These are phyloP conservation scores for Podiceps cristatus DNA, from an alignment of 2,113 vertebrate species.

Conservation along the genomic window DNA sequence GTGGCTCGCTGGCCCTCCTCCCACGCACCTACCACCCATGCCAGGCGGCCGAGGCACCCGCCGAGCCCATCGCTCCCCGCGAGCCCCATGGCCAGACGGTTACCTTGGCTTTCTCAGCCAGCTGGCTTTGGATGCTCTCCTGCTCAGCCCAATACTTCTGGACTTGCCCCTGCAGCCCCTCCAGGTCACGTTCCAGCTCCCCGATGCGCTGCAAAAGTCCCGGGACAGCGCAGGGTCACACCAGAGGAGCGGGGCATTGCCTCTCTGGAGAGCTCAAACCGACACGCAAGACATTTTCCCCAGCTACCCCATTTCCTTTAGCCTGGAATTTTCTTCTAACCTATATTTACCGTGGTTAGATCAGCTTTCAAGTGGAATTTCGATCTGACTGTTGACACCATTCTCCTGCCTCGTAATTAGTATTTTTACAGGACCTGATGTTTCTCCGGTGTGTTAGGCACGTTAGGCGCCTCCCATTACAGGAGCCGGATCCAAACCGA, in stretches of 20 bases:
- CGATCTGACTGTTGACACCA: neutral
- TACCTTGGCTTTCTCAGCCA: conserved; percentile 67
- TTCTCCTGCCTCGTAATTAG: too few relatives aligned
- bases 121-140: neutral
- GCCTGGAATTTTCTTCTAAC: neutral
- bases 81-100: fast-evolving
- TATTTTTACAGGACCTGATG: neutral
- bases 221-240: fast-evolving
- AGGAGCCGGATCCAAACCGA: neutral
- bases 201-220: conserved; percentile 41
- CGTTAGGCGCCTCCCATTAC: neutral
- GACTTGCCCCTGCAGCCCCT: conserved; percentile 22
- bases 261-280: neutral
- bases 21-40: too few relatives aligned
- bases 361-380: neutral
- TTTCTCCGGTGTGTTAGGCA: neutral
- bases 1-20: fast-evolving
- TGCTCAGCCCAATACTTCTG: neutral
- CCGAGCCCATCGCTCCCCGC: neutral
- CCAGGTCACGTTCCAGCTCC: conserved; percentile 54
- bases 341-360: neutral
- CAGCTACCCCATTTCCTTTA: neutral
- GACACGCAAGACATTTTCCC: neutral
- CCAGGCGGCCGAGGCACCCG: neutral
- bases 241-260: neutral